Evolutionary conservation across 2,888 invertebrate genomes (phyloP).

Genomic region (Agonopterix arenella): DNA sequence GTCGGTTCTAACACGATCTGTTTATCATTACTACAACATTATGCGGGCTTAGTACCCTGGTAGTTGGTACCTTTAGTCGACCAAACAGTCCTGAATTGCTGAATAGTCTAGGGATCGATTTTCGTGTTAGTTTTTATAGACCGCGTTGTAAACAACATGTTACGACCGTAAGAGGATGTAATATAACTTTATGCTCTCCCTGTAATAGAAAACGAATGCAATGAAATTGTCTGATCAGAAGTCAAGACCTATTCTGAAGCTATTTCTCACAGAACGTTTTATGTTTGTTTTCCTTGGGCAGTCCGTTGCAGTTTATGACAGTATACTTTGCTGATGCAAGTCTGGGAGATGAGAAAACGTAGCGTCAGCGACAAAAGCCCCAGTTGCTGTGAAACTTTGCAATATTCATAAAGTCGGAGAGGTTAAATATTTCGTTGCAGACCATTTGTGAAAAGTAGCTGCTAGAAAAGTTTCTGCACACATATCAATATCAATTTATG

Average conservation of each 20-base stretch:
- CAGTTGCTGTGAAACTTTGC: too few relatives aligned
- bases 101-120: slow-evolving; percentile 2
- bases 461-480: too few relatives aligned
- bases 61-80: not conserved
- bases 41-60: slow-evolving; percentile 1
- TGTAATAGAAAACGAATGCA: not conserved
- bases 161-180: not conserved
- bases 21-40: not conserved
- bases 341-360: too few relatives aligned
- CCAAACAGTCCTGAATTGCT: not conserved
- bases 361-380: too few relatives aligned
- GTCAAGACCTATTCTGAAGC: not conserved
- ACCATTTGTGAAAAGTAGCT: too few relatives aligned
- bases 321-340: not conserved
- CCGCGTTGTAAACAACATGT: not conserved
- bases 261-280: not conserved
- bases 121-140: slow-evolving; percentile 1
- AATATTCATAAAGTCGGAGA: too few relatives aligned
- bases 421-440: too few relatives aligned
- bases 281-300: not conserved
- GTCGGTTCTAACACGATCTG: slow-evolving; percentile 6
- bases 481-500: too few relatives aligned
- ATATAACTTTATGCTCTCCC: not conserved
- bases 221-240: not conserved
- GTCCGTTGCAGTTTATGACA: not conserved